These are phyloP conservation scores for Lutjanus argentimaculatus DNA, from an alignment of 2,797 vertebrate genomes.

Conservation along the genomic window DNA sequence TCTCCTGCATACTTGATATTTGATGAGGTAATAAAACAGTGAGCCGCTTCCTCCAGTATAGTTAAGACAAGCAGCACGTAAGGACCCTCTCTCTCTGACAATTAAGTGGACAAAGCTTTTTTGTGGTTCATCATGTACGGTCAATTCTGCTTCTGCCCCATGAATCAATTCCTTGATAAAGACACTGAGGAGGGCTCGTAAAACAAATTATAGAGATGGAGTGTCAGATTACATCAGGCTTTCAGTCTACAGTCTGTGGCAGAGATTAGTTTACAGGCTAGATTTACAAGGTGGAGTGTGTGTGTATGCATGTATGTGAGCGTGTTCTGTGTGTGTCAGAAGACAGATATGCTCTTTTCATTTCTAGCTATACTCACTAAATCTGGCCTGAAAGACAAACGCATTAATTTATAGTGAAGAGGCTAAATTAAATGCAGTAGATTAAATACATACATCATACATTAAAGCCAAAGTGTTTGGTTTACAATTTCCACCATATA, in stretches of 20 bases:
- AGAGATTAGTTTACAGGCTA: constrained; percentile 66
- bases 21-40: constrained; percentile 62
- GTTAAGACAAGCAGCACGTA: constrained; percentile 35
- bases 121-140: constrained; percentile 53
- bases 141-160: constrained; percentile 54
- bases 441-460: constrained; percentile 15
- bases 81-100: constrained; percentile 44
- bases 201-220: constrained; percentile 78
- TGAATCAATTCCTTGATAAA: constrained; percentile 74
- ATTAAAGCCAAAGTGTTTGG: constrained; percentile 16
- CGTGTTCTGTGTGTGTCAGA: constrained; percentile 8
- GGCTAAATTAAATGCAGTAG: constrained; percentile 18
- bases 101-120: constrained; percentile 64
- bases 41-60: constrained; percentile 31
- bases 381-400: constrained; percentile 8
- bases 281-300: constrained; percentile 51
- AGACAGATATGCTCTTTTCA: constrained; percentile 16
- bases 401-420: constrained; percentile 15
- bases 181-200: constrained; percentile 69
- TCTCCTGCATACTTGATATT: constrained; percentile 56
- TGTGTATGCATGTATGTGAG: background rate
- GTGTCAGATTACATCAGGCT: constrained; percentile 77
- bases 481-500: constrained; percentile 29
- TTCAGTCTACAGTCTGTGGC: constrained; percentile 62
- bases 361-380: constrained; percentile 13